Evolutionary conservation across 2,113 vertebrate species (phyloP).

Genomic region (Stictonetta naevosa): DNA sequence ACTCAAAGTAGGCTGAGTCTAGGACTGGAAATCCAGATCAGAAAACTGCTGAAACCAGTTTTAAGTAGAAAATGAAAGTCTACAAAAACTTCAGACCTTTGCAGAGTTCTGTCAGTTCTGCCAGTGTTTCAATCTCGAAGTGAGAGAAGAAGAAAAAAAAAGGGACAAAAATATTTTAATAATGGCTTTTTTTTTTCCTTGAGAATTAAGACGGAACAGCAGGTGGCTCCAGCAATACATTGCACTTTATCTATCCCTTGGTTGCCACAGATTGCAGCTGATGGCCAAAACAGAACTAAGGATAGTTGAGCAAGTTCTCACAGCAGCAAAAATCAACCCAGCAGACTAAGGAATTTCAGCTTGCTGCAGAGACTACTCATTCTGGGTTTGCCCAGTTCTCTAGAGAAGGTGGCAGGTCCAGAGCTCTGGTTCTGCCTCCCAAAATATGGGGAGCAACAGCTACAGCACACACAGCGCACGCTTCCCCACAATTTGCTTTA

Average conservation of each 20-base stretch:
- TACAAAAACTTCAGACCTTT: neutral
- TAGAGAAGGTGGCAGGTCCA: neutral
- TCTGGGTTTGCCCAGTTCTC: neutral
- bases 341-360: neutral
- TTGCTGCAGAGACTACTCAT: neutral
- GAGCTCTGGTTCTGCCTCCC: neutral
- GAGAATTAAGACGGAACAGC: neutral
- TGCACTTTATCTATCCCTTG: neutral
- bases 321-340: neutral
- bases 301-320: neutral
- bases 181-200: neutral
- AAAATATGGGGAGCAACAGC: rapidly evolving
- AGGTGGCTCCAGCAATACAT: neutral
- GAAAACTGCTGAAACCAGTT: neutral
- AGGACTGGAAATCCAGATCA: neutral
- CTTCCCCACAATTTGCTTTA: neutral
- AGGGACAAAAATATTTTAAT: neutral
- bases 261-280: neutral
- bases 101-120: neutral
- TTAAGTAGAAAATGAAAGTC: neutral
- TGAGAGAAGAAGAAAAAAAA: neutral
- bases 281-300: neutral
- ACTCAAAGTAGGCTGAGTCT: neutral
- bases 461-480: neutral
- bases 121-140: neutral